Conservation (phyloP, 2,888 invertebrate genomes). For the Sesia apiformis region DNA sequence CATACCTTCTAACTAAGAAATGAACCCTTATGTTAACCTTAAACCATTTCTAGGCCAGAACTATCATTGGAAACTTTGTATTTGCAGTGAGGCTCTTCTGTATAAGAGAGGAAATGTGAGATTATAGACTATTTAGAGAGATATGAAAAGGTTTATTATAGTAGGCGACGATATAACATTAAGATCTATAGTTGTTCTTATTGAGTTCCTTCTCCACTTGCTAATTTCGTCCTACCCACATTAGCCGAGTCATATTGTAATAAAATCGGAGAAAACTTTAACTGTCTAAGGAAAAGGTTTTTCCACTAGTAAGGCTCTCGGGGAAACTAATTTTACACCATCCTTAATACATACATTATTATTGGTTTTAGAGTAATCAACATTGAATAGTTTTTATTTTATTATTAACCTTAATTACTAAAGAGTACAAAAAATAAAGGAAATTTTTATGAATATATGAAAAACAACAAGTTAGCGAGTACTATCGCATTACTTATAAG, state of each 20-base stretch:
- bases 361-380: slow-evolving; percentile 73
- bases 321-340: slow-evolving; percentile 67
- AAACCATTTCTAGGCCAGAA: slow-evolving; percentile 63
- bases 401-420: slow-evolving; percentile 70
- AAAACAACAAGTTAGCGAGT: slow-evolving; percentile 72
- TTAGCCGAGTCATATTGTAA: slow-evolving; percentile 23
- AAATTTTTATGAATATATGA: slow-evolving; percentile 73
- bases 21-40: slow-evolving; percentile 55
- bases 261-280: slow-evolving; percentile 32
- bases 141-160: slow-evolving; percentile 30
- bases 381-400: slow-evolving; percentile 71
- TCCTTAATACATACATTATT: slow-evolving; percentile 61
- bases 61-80: slow-evolving; percentile 32
- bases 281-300: slow-evolving; percentile 69
- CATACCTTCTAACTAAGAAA: slow-evolving; percentile 71
- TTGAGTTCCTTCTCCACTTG: slow-evolving; percentile 9
- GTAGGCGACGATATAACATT: slow-evolving; percentile 37
- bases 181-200: slow-evolving; percentile 16
- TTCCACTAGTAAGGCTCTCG: slow-evolving; percentile 66
- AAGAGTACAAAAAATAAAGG: slow-evolving; percentile 76
- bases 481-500: slow-evolving; percentile 69
- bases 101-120: slow-evolving; percentile 32
- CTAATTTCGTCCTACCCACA: slow-evolving; percentile 18
- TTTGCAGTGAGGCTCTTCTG: slow-evolving; percentile 25
- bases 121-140: slow-evolving; percentile 25